Conservation (phyloP, 2,113 vertebrate genomes). For the Neofelis nebulosa region DNA sequence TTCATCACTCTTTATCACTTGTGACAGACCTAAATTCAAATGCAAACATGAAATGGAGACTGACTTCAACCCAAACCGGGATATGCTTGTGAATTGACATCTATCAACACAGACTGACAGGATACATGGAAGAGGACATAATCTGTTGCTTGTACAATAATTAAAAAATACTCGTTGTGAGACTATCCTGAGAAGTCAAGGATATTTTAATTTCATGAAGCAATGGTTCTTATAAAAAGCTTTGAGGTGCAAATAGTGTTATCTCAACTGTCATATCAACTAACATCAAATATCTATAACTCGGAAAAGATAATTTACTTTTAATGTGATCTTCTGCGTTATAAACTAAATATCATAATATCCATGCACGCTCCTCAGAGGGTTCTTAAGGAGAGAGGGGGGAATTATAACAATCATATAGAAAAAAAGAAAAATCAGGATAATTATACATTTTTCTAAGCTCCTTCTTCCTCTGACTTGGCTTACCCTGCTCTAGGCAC, state of each 20-base stretch:
- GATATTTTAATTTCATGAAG: neutral
- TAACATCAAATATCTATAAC: neutral
- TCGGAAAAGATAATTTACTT: neutral
- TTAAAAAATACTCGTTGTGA: constrained; percentile 49
- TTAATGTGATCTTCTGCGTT: neutral
- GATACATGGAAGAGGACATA: constrained; percentile 65
- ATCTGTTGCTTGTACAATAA: constrained; percentile 48
- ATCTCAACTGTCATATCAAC: neutral
- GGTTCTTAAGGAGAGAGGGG: neutral
- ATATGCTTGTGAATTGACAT: constrained; percentile 79
- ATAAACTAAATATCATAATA: neutral
- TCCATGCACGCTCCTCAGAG: fast-evolving
- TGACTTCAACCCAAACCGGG: constrained; percentile 78
- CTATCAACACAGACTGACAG: constrained; percentile 57
- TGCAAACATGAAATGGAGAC: constrained; percentile 81
- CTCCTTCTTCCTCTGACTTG: neutral
- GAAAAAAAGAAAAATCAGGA: neutral
- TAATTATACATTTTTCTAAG: neutral
- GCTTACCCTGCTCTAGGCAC: neutral
- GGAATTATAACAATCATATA: neutral
- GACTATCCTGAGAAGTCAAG: neutral
- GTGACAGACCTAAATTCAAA: constrained; percentile 88
- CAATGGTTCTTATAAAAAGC: neutral
- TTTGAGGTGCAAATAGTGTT: constrained; percentile 8
- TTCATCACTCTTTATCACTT: constrained; percentile 88